These are phyloP conservation scores for Bombyx mori DNA, from an alignment of 1,140 invertebrate genomes.

Conservation along the genomic window DNA sequence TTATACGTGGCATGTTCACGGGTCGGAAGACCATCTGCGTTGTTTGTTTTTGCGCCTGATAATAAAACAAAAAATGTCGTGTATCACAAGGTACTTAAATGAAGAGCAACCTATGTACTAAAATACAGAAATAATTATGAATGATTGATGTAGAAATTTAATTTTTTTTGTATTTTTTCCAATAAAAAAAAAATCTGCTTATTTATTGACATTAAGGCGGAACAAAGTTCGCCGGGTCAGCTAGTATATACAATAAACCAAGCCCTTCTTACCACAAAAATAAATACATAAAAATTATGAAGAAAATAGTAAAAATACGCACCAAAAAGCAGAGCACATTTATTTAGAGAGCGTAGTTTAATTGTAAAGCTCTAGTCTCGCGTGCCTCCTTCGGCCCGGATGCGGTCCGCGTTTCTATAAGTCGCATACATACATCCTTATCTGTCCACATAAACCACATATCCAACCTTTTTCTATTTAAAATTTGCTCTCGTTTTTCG, in stretches of 20 bases:
- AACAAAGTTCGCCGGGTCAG: conserved; percentile 17
- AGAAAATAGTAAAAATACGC: too few relatives aligned
- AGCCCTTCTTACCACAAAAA: too few relatives aligned
- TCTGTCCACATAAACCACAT: neutral
- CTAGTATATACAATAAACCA: neutral
- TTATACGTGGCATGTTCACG: too few relatives aligned
- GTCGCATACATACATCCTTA: conserved; percentile 5
- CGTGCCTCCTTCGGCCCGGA: conserved; percentile 33
- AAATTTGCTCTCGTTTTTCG: neutral
- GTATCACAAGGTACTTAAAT: too few relatives aligned
- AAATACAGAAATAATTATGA: too few relatives aligned
- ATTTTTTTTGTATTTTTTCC: too few relatives aligned
- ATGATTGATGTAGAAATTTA: too few relatives aligned
- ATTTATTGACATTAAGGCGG: conserved; percentile 11
- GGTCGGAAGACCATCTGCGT: too few relatives aligned
- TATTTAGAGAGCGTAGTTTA: neutral
- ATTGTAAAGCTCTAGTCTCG: conserved; percentile 17
- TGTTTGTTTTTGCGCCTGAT: too few relatives aligned
- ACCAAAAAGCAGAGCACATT: neutral
- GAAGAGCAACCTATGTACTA: too few relatives aligned
- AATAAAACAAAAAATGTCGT: too few relatives aligned
- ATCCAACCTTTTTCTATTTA: neutral
- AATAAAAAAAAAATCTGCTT: neutral
- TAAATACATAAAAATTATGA: too few relatives aligned
- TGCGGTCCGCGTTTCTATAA: conserved; percentile 16